Conservation (phyloP, 1,140 invertebrate species). For the Holcopasites calliopsidis region DNA sequence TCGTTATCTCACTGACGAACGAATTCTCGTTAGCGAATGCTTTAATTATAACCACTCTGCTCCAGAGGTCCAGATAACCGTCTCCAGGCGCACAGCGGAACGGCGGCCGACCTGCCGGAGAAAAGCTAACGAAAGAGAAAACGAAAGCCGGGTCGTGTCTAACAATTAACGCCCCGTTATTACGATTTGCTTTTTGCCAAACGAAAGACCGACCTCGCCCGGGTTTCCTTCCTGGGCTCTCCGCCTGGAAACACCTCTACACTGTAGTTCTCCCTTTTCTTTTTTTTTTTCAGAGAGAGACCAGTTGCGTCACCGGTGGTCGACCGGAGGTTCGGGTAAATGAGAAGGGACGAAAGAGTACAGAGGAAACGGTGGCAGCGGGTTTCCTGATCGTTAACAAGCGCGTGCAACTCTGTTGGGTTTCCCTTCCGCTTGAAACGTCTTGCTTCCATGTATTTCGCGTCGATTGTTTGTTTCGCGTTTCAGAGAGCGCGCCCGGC, state of each 20-base stretch:
- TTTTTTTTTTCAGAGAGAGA: too few relatives aligned
- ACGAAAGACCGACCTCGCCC: too few relatives aligned
- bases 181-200: constrained; percentile 4
- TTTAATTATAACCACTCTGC: constrained; percentile 67
- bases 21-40: constrained; percentile 66
- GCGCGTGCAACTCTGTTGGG: not conserved
- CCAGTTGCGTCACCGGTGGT: not conserved
- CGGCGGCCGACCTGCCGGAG: not conserved
- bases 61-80: constrained; percentile 54
- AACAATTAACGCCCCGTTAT: constrained; percentile 48
- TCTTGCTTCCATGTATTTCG: constrained; percentile 15
- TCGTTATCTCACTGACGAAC: constrained; percentile 63
- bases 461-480: constrained; percentile 26
- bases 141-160: constrained; percentile 26
- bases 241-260: too few relatives aligned
- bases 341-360: not conserved
- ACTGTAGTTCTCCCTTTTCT: not conserved
- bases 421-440: constrained; percentile 16
- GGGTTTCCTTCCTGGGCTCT: not conserved
- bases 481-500: constrained; percentile 13
- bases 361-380: not conserved
- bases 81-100: constrained; percentile 15
- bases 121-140: constrained; percentile 10
- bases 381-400: constrained; percentile 27
- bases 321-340: not conserved